phyloP scores from a whole-genome alignment of 2,113 vertebrate species.

The Otis tarda region DNA sequence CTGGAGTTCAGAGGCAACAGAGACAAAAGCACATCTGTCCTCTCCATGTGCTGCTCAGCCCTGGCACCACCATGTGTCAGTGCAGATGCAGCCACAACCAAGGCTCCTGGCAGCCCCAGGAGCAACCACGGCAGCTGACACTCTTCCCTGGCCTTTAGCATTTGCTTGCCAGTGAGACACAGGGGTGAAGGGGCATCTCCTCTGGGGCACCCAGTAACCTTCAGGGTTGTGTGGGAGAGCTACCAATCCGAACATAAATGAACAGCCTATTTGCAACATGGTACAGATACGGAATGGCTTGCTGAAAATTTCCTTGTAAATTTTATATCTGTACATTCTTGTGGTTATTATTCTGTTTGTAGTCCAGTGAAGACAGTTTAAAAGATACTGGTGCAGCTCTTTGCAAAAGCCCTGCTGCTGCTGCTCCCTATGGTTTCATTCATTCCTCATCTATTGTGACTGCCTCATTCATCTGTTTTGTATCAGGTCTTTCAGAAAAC shows the following conservation, averaged over 20 bases:
- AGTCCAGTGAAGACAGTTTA: neutral
- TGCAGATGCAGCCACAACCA: neutral
- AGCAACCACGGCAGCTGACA: neutral
- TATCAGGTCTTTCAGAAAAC: neutral
- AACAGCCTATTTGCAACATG: neutral
- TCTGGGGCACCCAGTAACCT: neutral
- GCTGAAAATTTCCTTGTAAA: neutral
- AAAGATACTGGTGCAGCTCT: neutral
- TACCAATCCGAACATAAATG: neutral
- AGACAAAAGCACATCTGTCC: neutral
- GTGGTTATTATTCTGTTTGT: neutral
- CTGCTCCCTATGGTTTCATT: neutral
- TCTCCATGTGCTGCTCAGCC: neutral
- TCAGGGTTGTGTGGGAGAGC: neutral
- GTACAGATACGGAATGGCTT: neutral
- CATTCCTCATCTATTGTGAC: neutral
- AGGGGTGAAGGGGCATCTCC: neutral
- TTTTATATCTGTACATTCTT: neutral
- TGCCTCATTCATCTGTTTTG: neutral
- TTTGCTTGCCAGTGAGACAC: neutral
- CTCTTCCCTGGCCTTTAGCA: neutral
- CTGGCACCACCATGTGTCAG: rapidly evolving
- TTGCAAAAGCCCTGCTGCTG: neutral
- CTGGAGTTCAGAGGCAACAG: neutral
- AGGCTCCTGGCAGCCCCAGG: neutral